These are phyloP conservation scores for Tolypeutes matacus DNA, from an alignment of 2,797 vertebrate genomes.

Conservation along the genomic window DNA sequence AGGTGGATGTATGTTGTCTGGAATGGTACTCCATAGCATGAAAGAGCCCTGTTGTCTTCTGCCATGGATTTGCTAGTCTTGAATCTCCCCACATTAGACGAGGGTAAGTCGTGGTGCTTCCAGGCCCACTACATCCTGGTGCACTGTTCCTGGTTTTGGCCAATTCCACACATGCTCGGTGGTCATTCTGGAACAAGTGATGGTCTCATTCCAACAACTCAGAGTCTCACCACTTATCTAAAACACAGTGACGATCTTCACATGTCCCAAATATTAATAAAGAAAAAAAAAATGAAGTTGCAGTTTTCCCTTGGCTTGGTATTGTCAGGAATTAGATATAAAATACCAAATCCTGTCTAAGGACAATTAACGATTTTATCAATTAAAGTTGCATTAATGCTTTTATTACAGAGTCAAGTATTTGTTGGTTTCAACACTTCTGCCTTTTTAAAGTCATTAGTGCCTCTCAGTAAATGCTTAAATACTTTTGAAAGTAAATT, in stretches of 20 bases:
- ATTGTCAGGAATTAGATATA: neutral
- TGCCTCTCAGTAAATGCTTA: slow-evolving; percentile 43
- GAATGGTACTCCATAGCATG: neutral
- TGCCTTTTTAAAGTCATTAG: neutral
- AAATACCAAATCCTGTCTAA: neutral
- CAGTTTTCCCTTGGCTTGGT: neutral
- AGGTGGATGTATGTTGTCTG: neutral
- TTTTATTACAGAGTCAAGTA: slow-evolving; percentile 14
- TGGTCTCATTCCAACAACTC: neutral
- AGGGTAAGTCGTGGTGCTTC: accelerated
- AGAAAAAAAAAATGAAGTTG: neutral
- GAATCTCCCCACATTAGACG: accelerated
- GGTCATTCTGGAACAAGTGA: neutral
- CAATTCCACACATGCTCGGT: neutral
- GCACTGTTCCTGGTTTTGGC: neutral
- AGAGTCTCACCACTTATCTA: slow-evolving; percentile 9
- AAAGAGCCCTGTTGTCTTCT: neutral
- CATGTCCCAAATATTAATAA: slow-evolving; percentile 14
- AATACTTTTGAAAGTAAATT: slow-evolving; percentile 49
- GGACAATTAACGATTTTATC: neutral
- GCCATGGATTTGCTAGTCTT: accelerated
- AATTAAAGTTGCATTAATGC: neutral
- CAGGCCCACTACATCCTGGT: neutral
- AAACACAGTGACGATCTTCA: neutral
- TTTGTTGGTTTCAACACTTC: slow-evolving; percentile 29